Percentiles rank a stretch among this genome's conserved stretches.
phyloP scores from a whole-genome alignment of 2,113 vertebrate species.

The Probosciger aterrimus region DNA sequence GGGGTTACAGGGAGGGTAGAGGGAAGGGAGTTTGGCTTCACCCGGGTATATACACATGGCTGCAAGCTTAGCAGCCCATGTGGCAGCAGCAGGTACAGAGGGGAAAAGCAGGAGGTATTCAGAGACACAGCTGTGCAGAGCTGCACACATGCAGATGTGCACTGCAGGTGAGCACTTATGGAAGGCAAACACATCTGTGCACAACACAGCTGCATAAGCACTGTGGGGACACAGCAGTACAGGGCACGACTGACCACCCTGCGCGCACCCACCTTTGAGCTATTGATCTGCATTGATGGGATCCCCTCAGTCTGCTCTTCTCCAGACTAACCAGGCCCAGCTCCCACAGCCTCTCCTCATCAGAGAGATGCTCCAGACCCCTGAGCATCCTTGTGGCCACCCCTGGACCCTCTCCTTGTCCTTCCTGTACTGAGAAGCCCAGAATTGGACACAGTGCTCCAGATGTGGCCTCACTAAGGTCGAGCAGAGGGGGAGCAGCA shows the following conservation, averaged over 20 bases:
- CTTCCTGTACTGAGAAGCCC: neutral
- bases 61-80: fast-evolving
- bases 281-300: too few species aligned
- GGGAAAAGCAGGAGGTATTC: fast-evolving
- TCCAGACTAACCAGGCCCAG: neutral
- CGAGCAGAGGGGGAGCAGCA: neutral
- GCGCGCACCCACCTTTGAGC: too few species aligned
- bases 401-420: neutral
- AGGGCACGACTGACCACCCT: neutral
- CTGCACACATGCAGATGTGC: neutral
- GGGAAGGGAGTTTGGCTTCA: too few species aligned
- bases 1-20: too few species aligned
- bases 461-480: neutral
- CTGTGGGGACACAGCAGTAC: neutral
- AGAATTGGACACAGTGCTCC: neutral
- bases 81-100: neutral
- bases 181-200: neutral
- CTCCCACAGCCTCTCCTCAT: neutral
- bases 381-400: neutral
- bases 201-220: neutral
- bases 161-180: fast-evolving
- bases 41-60: fast-evolving
- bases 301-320: too few species aligned
- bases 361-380: neutral
- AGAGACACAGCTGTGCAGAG: neutral